Conservation (phyloP, 2,113 vertebrate species). For the Monopterus albus region DNA sequence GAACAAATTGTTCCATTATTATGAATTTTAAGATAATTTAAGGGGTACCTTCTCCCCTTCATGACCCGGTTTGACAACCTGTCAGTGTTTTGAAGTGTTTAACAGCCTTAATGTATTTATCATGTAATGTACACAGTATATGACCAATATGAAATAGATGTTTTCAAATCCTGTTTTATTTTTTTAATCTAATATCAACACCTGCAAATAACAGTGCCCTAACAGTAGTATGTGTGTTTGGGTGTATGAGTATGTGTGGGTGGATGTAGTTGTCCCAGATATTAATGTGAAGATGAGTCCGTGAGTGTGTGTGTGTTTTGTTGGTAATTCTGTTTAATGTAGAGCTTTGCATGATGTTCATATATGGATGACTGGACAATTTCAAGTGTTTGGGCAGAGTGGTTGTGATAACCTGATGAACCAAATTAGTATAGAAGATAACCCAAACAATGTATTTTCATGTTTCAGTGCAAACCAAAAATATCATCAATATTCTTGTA, state of each 20-base stretch:
- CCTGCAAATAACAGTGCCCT: conserved; percentile 32
- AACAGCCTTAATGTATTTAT: conserved; percentile 43
- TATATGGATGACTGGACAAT: conserved; percentile 24
- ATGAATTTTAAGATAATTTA: conserved; percentile 26
- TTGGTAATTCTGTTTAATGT: conserved; percentile 30
- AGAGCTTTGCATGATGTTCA: conserved; percentile 46
- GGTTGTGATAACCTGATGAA: conserved; percentile 63
- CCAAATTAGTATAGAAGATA: conserved; percentile 66
- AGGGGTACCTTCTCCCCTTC: conserved; percentile 19
- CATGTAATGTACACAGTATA: conserved; percentile 53
- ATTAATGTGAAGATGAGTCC: conserved; percentile 7
- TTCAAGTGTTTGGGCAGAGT: conserved; percentile 36
- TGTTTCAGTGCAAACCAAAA: conserved; percentile 78
- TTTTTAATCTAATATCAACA: conserved; percentile 51
- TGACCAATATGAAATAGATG: conserved; percentile 55
- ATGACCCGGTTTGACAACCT: not conserved
- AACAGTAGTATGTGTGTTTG: conserved; percentile 27
- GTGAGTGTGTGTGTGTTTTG: conserved; percentile 29
- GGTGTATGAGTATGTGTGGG: not conserved
- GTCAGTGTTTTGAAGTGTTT: conserved; percentile 42
- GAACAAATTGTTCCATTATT: conserved; percentile 1
- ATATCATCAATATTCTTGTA: conserved; percentile 83
- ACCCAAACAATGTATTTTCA: conserved; percentile 71
- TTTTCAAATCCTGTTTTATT: conserved; percentile 58
- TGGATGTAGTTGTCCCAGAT: conserved; percentile 27